Evolutionary conservation across 2,888 invertebrate species (phyloP).

Genomic region (Ormyrus labotus): DNA sequence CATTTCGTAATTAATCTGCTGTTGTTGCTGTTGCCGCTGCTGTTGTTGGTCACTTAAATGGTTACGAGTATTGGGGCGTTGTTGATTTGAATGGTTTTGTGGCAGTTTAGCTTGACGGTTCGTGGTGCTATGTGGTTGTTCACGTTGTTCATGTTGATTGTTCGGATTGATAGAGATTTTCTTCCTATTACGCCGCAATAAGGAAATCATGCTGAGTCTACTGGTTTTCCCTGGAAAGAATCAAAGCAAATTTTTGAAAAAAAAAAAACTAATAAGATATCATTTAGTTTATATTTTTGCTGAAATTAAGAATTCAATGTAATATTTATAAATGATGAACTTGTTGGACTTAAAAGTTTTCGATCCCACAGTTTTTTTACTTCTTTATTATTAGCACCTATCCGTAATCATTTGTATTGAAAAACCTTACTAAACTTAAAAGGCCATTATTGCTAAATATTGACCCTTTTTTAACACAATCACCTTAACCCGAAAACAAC

Average conservation of each 20-base stretch:
- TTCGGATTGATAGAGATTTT: not conserved
- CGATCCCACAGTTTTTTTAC: no score
- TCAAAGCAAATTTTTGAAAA: slow-evolving; percentile 15
- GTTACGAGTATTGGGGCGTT: slow-evolving; percentile 47
- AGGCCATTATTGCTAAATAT: no score
- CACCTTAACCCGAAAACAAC: no score
- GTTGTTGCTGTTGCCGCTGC: not conserved
- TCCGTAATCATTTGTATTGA: no score
- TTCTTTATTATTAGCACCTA: no score
- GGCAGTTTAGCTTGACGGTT: no score
- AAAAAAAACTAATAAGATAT: not conserved
- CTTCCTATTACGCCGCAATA: slow-evolving; percentile 52
- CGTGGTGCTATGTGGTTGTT: no score
- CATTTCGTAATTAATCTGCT: slow-evolving; percentile 7
- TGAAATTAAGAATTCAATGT: slow-evolving; percentile 5
- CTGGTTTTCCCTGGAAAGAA: slow-evolving; percentile 52
- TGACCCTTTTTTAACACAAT: no score
- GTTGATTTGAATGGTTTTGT: not conserved
- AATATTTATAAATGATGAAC: slow-evolving; percentile 10
- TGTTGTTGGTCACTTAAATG: slow-evolving; percentile 32
- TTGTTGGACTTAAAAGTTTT: no score
- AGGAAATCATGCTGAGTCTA: slow-evolving; percentile 53
- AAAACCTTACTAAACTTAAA: no score
- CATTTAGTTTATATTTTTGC: slow-evolving; percentile 1
- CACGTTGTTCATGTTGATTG: no score